Evolutionary conservation across 2,797 vertebrate species (phyloP).

Genomic region (Danionella dracula): DNA sequence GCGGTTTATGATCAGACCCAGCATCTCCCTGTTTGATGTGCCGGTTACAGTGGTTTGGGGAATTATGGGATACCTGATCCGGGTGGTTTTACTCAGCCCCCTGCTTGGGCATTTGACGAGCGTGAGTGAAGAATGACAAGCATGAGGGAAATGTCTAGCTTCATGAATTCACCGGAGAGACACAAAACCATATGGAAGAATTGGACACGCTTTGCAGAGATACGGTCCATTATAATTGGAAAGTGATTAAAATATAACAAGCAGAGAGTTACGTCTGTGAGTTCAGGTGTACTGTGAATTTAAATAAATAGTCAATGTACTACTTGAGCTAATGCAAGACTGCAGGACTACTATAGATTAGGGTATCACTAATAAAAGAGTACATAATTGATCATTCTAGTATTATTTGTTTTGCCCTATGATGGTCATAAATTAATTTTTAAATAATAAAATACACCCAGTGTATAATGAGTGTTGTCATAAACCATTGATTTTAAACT

Average conservation of each 20-base stretch:
- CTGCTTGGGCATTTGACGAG: constrained; percentile 20
- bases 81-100: constrained; percentile 9
- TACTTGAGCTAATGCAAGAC: too few species aligned
- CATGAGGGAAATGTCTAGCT: constrained; percentile 22
- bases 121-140: constrained; percentile 19
- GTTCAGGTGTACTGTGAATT: background rate
- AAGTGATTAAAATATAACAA: background rate
- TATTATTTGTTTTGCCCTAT: too few species aligned
- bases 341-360: too few species aligned
- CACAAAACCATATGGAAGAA: constrained; percentile 5
- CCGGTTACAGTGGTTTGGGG: constrained; percentile 26
- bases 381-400: too few species aligned
- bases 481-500: too few species aligned
- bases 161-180: constrained; percentile 11
- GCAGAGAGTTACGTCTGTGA: constrained; percentile 20
- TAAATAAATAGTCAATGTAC: background rate
- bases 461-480: too few species aligned
- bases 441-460: too few species aligned
- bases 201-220: constrained; percentile 1
- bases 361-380: too few species aligned
- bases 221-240: constrained; percentile 13
- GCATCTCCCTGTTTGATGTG: constrained; percentile 24
- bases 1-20: constrained; percentile 23
- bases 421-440: too few species aligned
- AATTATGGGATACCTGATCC: constrained; percentile 31